These are phyloP conservation scores for Orthosia gracilis DNA, from an alignment of 2,888 invertebrate species.

Conservation along the genomic window DNA sequence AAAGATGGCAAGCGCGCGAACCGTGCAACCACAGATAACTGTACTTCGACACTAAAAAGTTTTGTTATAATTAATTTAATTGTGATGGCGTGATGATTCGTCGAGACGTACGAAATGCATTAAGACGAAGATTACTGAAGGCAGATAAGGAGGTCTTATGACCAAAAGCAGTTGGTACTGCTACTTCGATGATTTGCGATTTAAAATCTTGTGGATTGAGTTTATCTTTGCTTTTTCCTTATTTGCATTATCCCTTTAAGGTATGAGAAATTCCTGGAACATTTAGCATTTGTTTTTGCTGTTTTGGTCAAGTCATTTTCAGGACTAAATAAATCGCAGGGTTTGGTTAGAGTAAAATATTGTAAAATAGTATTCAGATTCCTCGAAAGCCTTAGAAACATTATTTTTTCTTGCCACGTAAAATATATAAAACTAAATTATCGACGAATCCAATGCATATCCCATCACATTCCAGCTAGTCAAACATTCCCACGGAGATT, in stretches of 20 bases:
- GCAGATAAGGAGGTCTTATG: constrained; percentile 31
- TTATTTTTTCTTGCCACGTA: neutral
- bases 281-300: neutral
- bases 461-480: constrained; percentile 32
- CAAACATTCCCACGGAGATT: constrained; percentile 49
- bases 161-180: constrained; percentile 10
- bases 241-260: constrained; percentile 1
- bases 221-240: constrained; percentile 30
- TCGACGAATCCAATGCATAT: neutral
- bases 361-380: neutral
- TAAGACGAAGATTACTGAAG: constrained; percentile 32
- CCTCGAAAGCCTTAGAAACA: neutral
- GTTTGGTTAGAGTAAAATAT: neutral
- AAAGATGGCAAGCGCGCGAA: constrained; percentile 39
- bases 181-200: constrained; percentile 19
- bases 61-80: constrained; percentile 49
- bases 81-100: constrained; percentile 51
- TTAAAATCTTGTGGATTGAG: neutral
- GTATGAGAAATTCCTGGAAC: neutral
- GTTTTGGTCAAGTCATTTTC: neutral
- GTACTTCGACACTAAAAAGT: constrained; percentile 58
- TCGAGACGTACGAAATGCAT: constrained; percentile 62
- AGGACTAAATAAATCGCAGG: accelerated
- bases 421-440: constrained; percentile 9
- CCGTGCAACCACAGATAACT: constrained; percentile 59